These are phyloP conservation scores for Leptosomus discolor DNA, from an alignment of 2,113 vertebrate species.

Conservation along the genomic window DNA sequence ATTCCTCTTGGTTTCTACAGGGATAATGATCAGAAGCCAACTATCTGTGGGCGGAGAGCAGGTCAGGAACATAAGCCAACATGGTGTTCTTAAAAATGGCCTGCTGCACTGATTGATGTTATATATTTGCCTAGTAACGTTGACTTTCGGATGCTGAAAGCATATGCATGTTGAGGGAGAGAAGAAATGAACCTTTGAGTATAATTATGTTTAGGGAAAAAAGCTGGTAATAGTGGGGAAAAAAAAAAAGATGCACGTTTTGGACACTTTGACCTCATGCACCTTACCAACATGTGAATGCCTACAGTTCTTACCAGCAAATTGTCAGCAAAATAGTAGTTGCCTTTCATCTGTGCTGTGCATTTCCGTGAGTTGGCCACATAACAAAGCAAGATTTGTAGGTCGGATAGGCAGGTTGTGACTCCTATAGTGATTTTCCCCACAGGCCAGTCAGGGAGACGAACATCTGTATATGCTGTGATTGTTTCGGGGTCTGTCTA, in stretches of 20 bases:
- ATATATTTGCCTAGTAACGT: background rate
- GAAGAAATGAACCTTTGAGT: background rate
- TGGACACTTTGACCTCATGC: background rate
- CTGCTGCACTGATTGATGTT: background rate
- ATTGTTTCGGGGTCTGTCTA: background rate
- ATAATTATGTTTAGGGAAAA: background rate
- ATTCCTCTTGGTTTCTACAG: background rate
- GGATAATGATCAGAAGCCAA: background rate
- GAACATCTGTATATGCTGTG: background rate
- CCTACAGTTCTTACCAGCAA: background rate
- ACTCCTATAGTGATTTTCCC: background rate
- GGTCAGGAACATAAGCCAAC: background rate
- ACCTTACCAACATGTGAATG: background rate
- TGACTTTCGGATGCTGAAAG: background rate
- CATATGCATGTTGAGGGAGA: background rate
- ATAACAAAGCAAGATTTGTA: background rate
- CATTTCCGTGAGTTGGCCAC: background rate
- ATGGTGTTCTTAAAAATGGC: background rate
- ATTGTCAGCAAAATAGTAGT: constrained; percentile 58
- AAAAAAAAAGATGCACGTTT: background rate
- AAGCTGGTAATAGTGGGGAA: background rate
- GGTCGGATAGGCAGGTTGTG: background rate
- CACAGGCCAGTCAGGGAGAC: background rate
- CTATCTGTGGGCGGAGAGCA: background rate
- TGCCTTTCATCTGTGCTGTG: background rate